Evolutionary conservation across 1,140 invertebrate genomes (phyloP).

Genomic region (Limonius californicus): DNA sequence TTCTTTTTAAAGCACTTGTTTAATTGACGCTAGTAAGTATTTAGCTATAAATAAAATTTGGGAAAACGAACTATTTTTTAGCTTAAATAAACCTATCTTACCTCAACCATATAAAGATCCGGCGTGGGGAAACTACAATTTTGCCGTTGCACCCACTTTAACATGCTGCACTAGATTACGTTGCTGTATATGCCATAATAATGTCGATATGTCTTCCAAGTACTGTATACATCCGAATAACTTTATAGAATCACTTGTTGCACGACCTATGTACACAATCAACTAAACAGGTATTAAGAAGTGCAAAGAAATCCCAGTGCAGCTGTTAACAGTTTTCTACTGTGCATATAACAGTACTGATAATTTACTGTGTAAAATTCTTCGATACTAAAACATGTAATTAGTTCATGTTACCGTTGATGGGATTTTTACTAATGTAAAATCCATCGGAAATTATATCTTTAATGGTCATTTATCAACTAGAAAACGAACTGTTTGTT

Average conservation of each 20-base stretch:
- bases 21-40: too few relatives aligned
- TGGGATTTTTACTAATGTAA: not conserved
- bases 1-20: too few relatives aligned
- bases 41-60: too few relatives aligned
- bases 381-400: slow-evolving; percentile 13
- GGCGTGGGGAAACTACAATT: slow-evolving; percentile 25
- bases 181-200: too few relatives aligned
- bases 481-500: too few relatives aligned
- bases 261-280: too few relatives aligned
- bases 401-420: slow-evolving; percentile 6
- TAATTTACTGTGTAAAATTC: slow-evolving; percentile 11
- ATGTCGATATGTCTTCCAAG: not conserved
- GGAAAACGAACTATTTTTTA: not conserved
- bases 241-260: too few relatives aligned
- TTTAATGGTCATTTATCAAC: too few relatives aligned
- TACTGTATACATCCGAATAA: too few relatives aligned
- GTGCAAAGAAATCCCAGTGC: not conserved
- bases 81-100: slow-evolving; percentile 2
- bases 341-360: slow-evolving; percentile 25
- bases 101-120: slow-evolving; percentile 21
- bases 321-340: slow-evolving; percentile 21
- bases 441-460: too few relatives aligned
- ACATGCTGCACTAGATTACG: slow-evolving; percentile 26
- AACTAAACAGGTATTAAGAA: not conserved
- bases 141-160: slow-evolving; percentile 38